Evolutionary conservation across 2,797 vertebrate genomes (phyloP).

Genomic region (Lates japonicus): DNA sequence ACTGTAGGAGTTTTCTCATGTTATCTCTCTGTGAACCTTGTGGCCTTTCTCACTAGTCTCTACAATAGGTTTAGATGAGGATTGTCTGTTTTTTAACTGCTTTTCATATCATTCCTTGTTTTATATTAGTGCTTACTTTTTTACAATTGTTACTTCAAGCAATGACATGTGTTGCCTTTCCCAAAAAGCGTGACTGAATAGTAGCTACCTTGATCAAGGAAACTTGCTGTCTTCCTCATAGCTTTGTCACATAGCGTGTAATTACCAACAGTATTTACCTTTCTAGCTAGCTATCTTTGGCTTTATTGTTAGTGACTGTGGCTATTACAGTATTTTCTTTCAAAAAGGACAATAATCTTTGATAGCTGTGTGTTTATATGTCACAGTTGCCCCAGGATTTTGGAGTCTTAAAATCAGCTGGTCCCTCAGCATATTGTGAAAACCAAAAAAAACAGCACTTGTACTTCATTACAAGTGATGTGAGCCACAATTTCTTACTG

Average conservation of each 20-base stretch:
- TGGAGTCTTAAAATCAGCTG: constrained; percentile 40
- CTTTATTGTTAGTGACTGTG: constrained; percentile 72
- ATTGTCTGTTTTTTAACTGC: constrained; percentile 69
- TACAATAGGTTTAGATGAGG: constrained; percentile 66
- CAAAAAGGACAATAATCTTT: constrained; percentile 44
- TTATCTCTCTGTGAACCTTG: constrained; percentile 76
- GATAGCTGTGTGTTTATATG: constrained; percentile 63
- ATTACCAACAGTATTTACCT: constrained; percentile 69
- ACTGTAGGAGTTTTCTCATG: constrained; percentile 66
- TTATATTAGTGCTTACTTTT: constrained; percentile 74
- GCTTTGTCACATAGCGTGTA: constrained; percentile 68
- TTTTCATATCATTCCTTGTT: constrained; percentile 80
- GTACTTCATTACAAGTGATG: background rate
- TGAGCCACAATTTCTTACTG: constrained; percentile 21
- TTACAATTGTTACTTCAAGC: constrained; percentile 62
- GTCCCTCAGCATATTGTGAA: constrained; percentile 27
- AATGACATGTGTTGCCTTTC: constrained; percentile 71
- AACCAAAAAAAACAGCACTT: constrained; percentile 30
- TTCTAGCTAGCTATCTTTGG: constrained; percentile 66
- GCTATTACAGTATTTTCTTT: constrained; percentile 59
- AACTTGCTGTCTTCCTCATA: constrained; percentile 74
- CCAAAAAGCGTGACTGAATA: constrained; percentile 48
- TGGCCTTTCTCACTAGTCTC: constrained; percentile 81
- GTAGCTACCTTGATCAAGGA: constrained; percentile 70
- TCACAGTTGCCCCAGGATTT: constrained; percentile 53